Conservation (phyloP, 2,797 vertebrate species). For the Aplochiton taeniatus region DNA sequence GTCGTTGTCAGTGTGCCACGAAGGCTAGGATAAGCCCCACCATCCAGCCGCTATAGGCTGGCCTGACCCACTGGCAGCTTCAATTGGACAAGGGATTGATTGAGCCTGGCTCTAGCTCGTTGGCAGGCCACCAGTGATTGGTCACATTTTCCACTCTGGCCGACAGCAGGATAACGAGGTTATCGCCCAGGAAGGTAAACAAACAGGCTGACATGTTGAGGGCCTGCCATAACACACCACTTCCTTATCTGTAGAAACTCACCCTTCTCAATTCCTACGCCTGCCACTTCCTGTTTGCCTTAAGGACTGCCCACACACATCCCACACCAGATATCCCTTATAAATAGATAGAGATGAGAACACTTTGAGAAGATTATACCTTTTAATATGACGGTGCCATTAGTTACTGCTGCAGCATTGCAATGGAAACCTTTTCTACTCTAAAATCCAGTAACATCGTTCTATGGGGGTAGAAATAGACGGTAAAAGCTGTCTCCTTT, state of each 20-base stretch:
- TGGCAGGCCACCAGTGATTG: constrained; percentile 29
- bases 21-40: no score
- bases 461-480: no score
- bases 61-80: background rate
- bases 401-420: background rate
- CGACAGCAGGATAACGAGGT: constrained; percentile 28
- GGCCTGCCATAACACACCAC: constrained; percentile 33
- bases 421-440: constrained; percentile 1
- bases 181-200: constrained; percentile 56
- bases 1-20: no score
- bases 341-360: constrained; percentile 23
- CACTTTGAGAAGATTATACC: no score
- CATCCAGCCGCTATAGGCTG: no score
- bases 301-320: constrained; percentile 40
- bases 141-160: constrained; percentile 60
- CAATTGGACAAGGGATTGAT: constrained; percentile 40
- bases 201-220: constrained; percentile 23
- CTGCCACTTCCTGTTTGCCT: constrained; percentile 53
- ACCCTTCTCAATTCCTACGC: background rate
- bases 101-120: constrained; percentile 29
- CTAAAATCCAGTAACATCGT: no score
- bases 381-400: background rate
- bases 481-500: no score
- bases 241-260: constrained; percentile 51
- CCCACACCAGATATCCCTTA: constrained; percentile 22